phyloP scores from a whole-genome alignment of 2,113 vertebrate genomes.

The Megatriorchis doriae region DNA sequence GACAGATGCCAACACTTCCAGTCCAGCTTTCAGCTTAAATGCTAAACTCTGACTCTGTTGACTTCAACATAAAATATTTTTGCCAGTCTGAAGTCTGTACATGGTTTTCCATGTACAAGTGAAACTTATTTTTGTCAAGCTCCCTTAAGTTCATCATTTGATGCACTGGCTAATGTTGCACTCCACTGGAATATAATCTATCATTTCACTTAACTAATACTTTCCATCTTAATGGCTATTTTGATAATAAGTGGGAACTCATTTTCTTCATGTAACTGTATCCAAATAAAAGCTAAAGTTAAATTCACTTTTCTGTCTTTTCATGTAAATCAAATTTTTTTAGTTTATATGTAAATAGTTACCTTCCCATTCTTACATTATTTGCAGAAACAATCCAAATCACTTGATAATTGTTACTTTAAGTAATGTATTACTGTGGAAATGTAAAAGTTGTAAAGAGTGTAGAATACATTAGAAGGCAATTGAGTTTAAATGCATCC shows the following conservation, averaged over 20 bases:
- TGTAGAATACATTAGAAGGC: constrained; percentile 45
- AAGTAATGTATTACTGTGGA: constrained; percentile 45
- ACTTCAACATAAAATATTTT: not conserved
- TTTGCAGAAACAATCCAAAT: constrained; percentile 41
- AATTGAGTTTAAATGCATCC: constrained; percentile 56
- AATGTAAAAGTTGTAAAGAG: constrained; percentile 34
- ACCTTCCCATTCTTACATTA: not conserved
- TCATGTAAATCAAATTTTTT: not conserved
- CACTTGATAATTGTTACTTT: constrained; percentile 52
- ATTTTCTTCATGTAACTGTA: not conserved
- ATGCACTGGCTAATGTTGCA: not conserved
- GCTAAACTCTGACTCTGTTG: not conserved
- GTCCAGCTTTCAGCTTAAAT: not conserved
- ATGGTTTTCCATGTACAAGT: not conserved
- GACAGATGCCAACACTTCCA: not conserved
- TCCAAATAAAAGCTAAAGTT: not conserved
- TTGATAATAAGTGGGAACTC: not conserved
- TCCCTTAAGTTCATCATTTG: not conserved
- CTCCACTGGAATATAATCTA: not conserved
- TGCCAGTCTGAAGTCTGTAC: not conserved
- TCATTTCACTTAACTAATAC: not conserved
- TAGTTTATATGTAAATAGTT: constrained; percentile 33
- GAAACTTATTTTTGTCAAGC: not conserved
- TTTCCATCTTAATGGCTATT: not conserved
- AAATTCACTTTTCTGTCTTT: not conserved